Conservation (phyloP, 2,888 invertebrate species). For the Megamerina dolium region DNA sequence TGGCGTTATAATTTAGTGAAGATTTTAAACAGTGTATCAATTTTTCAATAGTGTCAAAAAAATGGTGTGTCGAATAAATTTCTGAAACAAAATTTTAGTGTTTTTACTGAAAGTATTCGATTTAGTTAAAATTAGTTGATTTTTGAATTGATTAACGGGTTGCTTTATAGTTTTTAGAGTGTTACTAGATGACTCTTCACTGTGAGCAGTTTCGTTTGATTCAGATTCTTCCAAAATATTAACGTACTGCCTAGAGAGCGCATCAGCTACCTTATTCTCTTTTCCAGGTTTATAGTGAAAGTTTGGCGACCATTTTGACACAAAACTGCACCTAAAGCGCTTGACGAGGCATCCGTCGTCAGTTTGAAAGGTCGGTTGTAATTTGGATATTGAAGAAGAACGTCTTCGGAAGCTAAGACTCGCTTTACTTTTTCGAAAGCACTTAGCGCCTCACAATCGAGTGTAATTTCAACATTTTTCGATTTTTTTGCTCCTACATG, state of each 20-base stretch:
- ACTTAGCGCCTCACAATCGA: constrained; percentile 12
- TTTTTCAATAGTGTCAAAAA: constrained; percentile 6
- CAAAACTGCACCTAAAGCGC: constrained; percentile 15
- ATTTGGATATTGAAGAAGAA: constrained; percentile 11
- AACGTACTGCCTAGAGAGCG: background rate
- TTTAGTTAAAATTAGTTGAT: constrained; percentile 12
- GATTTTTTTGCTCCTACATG: constrained; percentile 10
- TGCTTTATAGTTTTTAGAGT: constrained; percentile 8
- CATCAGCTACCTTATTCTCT: background rate
- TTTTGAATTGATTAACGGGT: constrained; percentile 15
- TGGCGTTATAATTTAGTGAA: constrained; percentile 9
- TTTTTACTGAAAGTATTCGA: constrained; percentile 2
- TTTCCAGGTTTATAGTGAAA: background rate
- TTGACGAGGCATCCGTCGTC: constrained; percentile 13
- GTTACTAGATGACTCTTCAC: constrained; percentile 12
- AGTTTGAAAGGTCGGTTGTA: constrained; percentile 3
- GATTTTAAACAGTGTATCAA: constrained; percentile 7
- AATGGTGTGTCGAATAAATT: constrained; percentile 6
- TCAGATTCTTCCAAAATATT: constrained; percentile 8
- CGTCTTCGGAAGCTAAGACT: constrained; percentile 9
- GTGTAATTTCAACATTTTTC: constrained; percentile 11
- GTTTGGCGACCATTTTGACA: constrained; percentile 12
- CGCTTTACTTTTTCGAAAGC: constrained; percentile 13
- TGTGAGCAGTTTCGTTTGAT: constrained; percentile 4
- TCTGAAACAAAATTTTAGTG: constrained; percentile 6